Conservation (phyloP, 2,888 invertebrate species). For the Poecilobothrus nobilitatus region DNA sequence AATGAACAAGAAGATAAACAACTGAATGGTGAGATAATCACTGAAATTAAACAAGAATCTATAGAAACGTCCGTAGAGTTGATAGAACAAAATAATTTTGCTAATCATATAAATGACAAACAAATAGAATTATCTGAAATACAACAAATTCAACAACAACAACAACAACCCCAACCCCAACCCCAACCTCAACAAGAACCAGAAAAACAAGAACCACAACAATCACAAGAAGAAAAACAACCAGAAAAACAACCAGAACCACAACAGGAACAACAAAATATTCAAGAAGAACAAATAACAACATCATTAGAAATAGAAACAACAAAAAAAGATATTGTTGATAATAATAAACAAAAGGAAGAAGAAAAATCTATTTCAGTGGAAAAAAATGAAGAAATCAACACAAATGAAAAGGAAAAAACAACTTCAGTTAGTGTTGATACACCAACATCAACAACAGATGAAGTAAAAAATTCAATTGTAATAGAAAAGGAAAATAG, state of each 20-base stretch:
- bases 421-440: no score
- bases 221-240: neutral
- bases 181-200: no score
- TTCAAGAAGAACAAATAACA: no score
- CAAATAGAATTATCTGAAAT: neutral
- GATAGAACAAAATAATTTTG: neutral
- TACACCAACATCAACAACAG: no score
- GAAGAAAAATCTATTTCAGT: neutral
- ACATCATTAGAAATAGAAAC: neutral
- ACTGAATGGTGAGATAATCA: neutral
- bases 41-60: neutral
- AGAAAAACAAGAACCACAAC: no score
- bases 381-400: neutral
- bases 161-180: no score
- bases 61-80: neutral
- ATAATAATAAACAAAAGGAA: neutral
- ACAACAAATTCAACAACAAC: neutral
- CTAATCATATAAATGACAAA: neutral
- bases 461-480: no score
- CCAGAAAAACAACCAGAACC: neutral
- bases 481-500: no score
- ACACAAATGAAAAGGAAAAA: no score
- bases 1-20: neutral
- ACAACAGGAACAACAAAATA: no score
- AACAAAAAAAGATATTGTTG: neutral